These are phyloP conservation scores for Euphydryas editha DNA, from an alignment of 2,888 invertebrate species.

Conservation along the genomic window DNA sequence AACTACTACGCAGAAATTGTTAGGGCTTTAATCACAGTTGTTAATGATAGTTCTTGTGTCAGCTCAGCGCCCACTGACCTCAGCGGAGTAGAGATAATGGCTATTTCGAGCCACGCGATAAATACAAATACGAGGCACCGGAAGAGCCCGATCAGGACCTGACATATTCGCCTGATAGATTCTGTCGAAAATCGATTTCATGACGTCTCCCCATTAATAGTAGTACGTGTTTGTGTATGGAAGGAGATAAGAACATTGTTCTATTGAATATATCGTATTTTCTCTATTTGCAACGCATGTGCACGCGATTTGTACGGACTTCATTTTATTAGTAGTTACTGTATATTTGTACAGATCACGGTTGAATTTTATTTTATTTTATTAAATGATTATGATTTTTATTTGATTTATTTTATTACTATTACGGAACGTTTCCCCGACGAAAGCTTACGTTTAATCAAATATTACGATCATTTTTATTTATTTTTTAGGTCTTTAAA, in stretches of 20 bases:
- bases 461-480: conserved; percentile 4
- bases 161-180: conserved; percentile 47
- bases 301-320: background rate
- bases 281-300: background rate
- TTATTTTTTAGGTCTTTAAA: too few species aligned
- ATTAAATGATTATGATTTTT: too few species aligned
- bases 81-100: conserved; percentile 77
- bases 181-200: conserved; percentile 38
- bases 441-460: background rate
- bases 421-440: background rate
- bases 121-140: conserved; percentile 75
- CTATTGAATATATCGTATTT: background rate
- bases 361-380: background rate
- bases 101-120: conserved; percentile 79
- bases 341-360: too few species aligned
- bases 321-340: too few species aligned
- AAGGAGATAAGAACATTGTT: background rate
- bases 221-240: background rate
- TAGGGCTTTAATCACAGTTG: conserved; percentile 66
- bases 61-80: conserved; percentile 79
- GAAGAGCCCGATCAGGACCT: conserved; percentile 61
- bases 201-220: conserved; percentile 7
- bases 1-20: conserved; percentile 51
- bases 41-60: conserved; percentile 70
- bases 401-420: too few species aligned